These are phyloP conservation scores for Euproctis similis DNA, from an alignment of 2,888 invertebrate genomes.

Conservation along the genomic window DNA sequence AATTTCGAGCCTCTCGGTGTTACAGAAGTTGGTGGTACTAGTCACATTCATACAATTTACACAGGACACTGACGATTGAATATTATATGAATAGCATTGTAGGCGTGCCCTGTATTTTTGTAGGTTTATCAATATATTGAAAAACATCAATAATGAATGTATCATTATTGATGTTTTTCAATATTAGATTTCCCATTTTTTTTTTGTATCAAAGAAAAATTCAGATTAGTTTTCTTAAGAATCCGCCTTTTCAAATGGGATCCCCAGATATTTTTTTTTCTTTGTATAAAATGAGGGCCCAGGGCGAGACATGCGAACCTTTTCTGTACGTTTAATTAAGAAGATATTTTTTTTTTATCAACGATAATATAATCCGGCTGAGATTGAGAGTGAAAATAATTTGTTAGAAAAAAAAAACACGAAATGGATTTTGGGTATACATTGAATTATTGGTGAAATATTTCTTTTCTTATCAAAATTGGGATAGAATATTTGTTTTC, in stretches of 20 bases:
- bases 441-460: constrained; percentile 1
- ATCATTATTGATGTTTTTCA: too few relatives aligned
- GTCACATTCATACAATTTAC: too few relatives aligned
- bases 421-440: constrained; percentile 7
- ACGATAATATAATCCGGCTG: constrained; percentile 17
- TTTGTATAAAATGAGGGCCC: constrained; percentile 18
- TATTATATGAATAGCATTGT: too few relatives aligned
- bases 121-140: too few relatives aligned
- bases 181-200: too few relatives aligned
- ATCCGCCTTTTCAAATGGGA: constrained; percentile 1
- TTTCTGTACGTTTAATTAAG: constrained; percentile 25
- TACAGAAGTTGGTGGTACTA: too few relatives aligned
- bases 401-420: too few relatives aligned
- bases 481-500: neutral
- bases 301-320: constrained; percentile 22
- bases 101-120: too few relatives aligned
- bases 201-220: too few relatives aligned
- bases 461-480: neutral
- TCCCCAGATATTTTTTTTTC: constrained; percentile 7
- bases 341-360: constrained; percentile 16
- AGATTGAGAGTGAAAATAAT: constrained; percentile 11
- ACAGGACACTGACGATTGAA: too few relatives aligned
- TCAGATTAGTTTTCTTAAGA: constrained; percentile 6
- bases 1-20: too few relatives aligned
- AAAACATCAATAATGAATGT: too few relatives aligned